phyloP scores from a whole-genome alignment of 2,797 vertebrate genomes.

The Pipistrellus pipistrellus region DNA sequence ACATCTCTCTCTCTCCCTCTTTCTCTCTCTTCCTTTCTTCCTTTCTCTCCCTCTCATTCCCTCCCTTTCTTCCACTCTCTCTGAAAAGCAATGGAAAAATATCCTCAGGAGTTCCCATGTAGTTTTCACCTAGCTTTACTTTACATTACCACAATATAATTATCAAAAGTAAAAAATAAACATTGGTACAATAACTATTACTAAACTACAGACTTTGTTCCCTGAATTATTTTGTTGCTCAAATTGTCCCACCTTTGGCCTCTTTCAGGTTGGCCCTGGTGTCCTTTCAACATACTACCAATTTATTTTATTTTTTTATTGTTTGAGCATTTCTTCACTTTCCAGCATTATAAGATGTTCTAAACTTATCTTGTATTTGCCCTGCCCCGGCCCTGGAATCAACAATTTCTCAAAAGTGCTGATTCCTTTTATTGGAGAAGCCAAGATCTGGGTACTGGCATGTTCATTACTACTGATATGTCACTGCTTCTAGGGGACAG shows the following conservation, averaged over 20 bases:
- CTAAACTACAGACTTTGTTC: background rate
- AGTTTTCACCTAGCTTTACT: too few species aligned
- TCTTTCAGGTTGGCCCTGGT: background rate
- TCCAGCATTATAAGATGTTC: conserved; percentile 6
- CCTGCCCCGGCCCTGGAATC: background rate
- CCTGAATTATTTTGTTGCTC: conserved; percentile 17
- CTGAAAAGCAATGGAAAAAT: too few species aligned
- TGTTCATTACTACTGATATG: background rate
- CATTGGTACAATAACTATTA: too few species aligned
- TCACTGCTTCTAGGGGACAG: background rate
- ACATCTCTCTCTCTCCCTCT: too few species aligned
- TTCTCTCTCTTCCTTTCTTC: too few species aligned
- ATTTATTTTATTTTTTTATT: background rate
- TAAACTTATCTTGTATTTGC: background rate
- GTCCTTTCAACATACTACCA: background rate
- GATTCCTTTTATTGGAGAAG: conserved; percentile 21
- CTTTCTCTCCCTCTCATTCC: too few species aligned
- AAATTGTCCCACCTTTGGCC: background rate
- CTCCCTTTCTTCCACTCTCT: too few species aligned
- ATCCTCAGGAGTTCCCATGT: too few species aligned
- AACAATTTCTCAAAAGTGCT: background rate
- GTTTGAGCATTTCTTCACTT: background rate
- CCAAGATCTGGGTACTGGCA: background rate
- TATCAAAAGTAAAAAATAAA: too few species aligned
- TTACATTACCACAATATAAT: too few species aligned